Percentiles rank a stretch among this genome's conserved stretches.
phyloP scores from a whole-genome alignment of 2,113 vertebrate genomes.

The Platanista minor region DNA sequence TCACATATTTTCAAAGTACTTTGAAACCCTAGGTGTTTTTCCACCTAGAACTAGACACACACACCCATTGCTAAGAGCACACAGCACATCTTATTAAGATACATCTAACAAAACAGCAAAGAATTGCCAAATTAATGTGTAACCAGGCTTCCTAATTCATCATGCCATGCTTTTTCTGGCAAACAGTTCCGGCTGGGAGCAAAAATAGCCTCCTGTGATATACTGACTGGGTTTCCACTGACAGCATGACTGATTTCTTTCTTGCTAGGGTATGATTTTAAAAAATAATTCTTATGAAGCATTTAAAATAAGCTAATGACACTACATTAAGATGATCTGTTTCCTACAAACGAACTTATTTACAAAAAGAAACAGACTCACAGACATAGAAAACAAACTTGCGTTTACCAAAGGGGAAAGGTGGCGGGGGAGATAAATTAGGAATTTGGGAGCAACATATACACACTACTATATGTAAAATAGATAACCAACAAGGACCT shows the following conservation, averaged over 20 bases:
- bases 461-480: not conserved
- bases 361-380: not conserved
- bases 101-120: not conserved
- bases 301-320: not conserved
- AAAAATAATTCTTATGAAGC: not conserved
- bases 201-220: not conserved
- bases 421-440: not conserved
- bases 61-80: not conserved
- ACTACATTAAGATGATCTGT: not conserved
- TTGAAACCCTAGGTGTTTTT: slow-evolving; percentile 5
- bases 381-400: not conserved
- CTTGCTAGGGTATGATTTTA: not conserved
- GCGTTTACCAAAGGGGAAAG: not conserved
- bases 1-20: not conserved
- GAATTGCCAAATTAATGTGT: not conserved
- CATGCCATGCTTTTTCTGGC: not conserved
- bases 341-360: not conserved
- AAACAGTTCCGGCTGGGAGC: not conserved
- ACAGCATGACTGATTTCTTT: not conserved
- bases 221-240: not conserved
- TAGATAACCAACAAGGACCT: not conserved
- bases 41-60: not conserved
- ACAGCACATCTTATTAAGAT: not conserved
- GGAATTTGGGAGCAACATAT: not conserved
- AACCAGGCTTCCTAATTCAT: not conserved